Base-by-base conservation (phyloP, 64 coral and sea anemone species). In the Astreopora myriophthalma region DNA sequence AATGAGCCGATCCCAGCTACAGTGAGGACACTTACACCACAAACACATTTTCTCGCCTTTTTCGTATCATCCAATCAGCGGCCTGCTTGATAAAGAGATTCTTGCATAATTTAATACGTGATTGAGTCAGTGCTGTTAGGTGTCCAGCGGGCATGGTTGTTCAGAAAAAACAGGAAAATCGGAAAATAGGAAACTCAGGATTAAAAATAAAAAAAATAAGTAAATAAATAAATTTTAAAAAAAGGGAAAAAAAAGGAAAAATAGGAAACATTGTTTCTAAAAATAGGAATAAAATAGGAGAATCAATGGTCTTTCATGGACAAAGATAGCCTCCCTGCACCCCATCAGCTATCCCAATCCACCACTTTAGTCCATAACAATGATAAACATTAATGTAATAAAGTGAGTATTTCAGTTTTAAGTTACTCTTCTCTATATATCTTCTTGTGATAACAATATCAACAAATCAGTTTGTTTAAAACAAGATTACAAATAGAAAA, bases 11-110 rank as follows among this genome's bases (percentile, higher is more conserved):
- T n/a, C n/a, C n/a, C n/a, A n/a, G n/a, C n/a, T n/a, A n/a, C n/a
- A 69, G 66, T 69, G 66, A 69, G 26, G 27, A 69, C 66, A 69
- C 66, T 69, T 11, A 26, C 11, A 69, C 66, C 66, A 69, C 31
- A 14, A 69, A 69, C 66, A 69, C 66, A 6, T 73, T 73, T 73
- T 73, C 70, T 33, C 70, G 33, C 70, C 34, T 73, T 73, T 73
- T 73, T 37, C 31, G 70, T 37, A 73, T 73, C 70, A 38, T 73
- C 70, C 31, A 73, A 73, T 37, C 70, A 73, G 26, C 14, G 17
- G 12, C 12, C 17, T 8, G 2, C 2, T 73, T 73, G 3, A 37
- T 73, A 38, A 38, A 32, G 16, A 73, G 34, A 17, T 33, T 73
- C 13, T 34, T 38, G 12, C 70, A 73, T 73, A 38, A 67, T 28